Evolutionary conservation across 2,113 vertebrate species (phyloP).

Genomic region (Lampris incognitus): DNA sequence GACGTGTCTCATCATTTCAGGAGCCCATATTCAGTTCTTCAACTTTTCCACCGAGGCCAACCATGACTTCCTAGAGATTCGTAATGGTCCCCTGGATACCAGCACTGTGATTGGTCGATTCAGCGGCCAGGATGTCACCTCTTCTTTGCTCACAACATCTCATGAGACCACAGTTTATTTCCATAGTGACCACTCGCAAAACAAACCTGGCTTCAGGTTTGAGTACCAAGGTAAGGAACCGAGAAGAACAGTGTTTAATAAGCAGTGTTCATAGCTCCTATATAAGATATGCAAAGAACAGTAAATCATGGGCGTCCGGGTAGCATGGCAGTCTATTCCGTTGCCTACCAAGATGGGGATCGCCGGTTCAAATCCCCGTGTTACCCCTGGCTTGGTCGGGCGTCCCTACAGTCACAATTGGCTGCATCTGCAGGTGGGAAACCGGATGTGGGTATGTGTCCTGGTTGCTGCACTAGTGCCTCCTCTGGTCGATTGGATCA

Average conservation of each 20-base stretch:
- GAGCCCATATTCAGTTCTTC: constrained; percentile 94
- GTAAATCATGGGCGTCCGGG: too few relatives aligned
- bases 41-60: constrained; percentile 98
- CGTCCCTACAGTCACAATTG: too few relatives aligned
- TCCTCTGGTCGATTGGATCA: too few relatives aligned
- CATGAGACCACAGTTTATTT: constrained; percentile 95
- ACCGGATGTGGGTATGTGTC: too few relatives aligned
- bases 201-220: constrained; percentile 95
- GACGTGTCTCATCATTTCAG: constrained; percentile 68
- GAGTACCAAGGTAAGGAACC: constrained; percentile 92
- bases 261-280: neutral
- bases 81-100: constrained; percentile 94
- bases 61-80: constrained; percentile 96
- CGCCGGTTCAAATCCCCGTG: too few relatives aligned
- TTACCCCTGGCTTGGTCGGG: too few relatives aligned
- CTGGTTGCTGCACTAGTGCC: too few relatives aligned
- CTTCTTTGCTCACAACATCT: constrained; percentile 92
- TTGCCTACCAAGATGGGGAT: too few relatives aligned
- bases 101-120: constrained; percentile 93
- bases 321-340: too few relatives aligned
- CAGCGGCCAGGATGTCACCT: constrained; percentile 88
- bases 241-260: neutral
- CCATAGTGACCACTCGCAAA: constrained; percentile 98
- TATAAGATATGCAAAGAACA: too few relatives aligned
- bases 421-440: too few relatives aligned